phyloP scores from a whole-genome alignment of 1,140 invertebrate species.

The Notospermus geniculatus region DNA sequence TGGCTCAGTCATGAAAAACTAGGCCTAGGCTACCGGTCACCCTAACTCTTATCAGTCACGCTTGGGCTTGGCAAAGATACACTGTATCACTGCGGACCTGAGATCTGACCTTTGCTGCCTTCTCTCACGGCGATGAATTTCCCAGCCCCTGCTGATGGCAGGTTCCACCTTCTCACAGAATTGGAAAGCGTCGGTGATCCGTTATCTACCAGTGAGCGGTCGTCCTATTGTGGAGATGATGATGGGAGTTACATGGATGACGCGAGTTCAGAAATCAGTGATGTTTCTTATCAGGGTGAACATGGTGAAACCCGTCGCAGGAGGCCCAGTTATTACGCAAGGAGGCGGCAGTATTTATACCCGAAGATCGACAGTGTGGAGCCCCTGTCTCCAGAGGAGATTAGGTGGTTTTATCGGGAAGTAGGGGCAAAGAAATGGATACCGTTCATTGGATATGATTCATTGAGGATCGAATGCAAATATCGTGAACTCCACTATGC shows the following conservation, averaged over 20 bases:
- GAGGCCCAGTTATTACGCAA: constrained; percentile 30
- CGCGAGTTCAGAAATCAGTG: neutral
- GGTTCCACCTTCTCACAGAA: neutral
- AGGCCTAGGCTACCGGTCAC: no score
- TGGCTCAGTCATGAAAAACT: no score
- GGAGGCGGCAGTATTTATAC: constrained; percentile 31
- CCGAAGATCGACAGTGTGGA: constrained; percentile 52
- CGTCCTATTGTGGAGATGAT: neutral
- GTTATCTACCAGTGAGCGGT: neutral
- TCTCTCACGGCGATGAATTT: constrained; percentile 16
- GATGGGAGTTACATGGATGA: constrained; percentile 1
- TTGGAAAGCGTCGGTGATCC: neutral
- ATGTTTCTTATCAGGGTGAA: neutral
- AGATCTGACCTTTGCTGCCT: no score
- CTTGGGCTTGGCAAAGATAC: no score
- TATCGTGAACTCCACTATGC: constrained; percentile 57
- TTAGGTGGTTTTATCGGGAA: constrained; percentile 71
- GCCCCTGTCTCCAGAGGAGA: constrained; percentile 62
- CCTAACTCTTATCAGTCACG: no score
- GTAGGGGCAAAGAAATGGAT: constrained; percentile 67
- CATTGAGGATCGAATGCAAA: constrained; percentile 66
- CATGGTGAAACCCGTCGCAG: constrained; percentile 5
- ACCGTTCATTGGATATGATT: constrained; percentile 72
- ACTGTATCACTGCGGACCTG: no score
- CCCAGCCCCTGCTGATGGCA: constrained; percentile 19